These are phyloP conservation scores for Melinaea marsaeus DNA, from an alignment of 2,888 invertebrate species.

Conservation along the genomic window DNA sequence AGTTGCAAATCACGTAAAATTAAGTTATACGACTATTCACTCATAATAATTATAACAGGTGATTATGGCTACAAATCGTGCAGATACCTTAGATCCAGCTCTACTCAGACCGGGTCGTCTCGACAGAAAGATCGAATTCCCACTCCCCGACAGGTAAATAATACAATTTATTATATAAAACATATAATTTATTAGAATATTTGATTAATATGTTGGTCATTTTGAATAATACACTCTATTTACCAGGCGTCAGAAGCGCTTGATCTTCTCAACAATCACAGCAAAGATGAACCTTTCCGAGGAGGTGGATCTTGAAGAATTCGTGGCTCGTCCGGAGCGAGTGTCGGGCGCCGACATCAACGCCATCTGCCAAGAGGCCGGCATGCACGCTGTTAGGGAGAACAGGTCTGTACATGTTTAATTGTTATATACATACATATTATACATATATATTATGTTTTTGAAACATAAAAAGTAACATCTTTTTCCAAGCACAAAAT, in stretches of 20 bases:
- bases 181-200: slow-evolving; percentile 6
- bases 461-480: neutral
- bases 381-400: slow-evolving; percentile 99
- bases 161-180: neutral
- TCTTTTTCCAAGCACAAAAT: no score
- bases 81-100: slow-evolving; percentile 99
- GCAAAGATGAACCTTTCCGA: slow-evolving; percentile 98
- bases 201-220: neutral
- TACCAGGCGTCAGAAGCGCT: slow-evolving; percentile 88
- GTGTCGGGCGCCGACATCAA: slow-evolving; percentile 99
- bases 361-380: slow-evolving; percentile 99
- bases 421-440: slow-evolving; percentile 3
- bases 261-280: slow-evolving; percentile 99
- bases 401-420: slow-evolving; percentile 80
- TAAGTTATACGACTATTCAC: no score
- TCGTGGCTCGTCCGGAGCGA: slow-evolving; percentile 98
- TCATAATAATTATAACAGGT: slow-evolving; percentile 47
- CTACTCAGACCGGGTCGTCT: slow-evolving; percentile 95
- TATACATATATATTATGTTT: neutral
- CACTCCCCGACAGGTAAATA: slow-evolving; percentile 89
- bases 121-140: slow-evolving; percentile 99
- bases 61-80: slow-evolving; percentile 97
- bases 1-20: no score
- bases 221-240: neutral
- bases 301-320: slow-evolving; percentile 99